Base-by-base conservation (phyloP, 2,888 invertebrate species). In the Thyatira batis region DNA sequence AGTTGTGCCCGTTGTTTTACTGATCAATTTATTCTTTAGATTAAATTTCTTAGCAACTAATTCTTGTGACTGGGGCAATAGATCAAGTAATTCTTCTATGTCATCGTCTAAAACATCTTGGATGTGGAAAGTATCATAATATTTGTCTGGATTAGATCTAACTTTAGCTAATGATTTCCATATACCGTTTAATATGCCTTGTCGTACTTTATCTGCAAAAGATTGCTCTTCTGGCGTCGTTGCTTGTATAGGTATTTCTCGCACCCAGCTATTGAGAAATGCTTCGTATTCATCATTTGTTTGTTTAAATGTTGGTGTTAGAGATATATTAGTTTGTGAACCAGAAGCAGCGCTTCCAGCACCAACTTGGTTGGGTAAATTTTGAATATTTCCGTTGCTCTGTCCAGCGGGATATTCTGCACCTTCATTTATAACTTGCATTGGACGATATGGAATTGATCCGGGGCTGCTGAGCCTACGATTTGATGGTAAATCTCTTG, bases 61-160 rank as follows among this genome's bases (percentile, higher is more conserved):
- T 48, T 83, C 82, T 21, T 61, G 45, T 5, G 78, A 71, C 58
- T 82, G 72, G 10, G 88, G 85, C 48, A 89, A 63, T 23, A 59
- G 58, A 50, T 69, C 60, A 3, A 90, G 54, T 44, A 91, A 61
- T 10, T 73, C 71, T 60, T 87, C 89, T 11, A 89, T 65, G 57
- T 87, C 87, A 39, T 85, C 76, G 45, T 84, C 85, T 21, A 91
- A 69, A 2, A 76, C 58, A 53, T 87, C 84, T 68, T 85, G 78
- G 49, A 76, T 85, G 51, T 78, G 73, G 60, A 82, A 81, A 3
- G 69, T 66, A 53, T 88, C 80, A 6, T 61, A 43, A 51, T 76
- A 67, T 28, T 68, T 67, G 1, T 61, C 66, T 1, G 81, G 82
- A 33, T 83, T 74, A 61, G 78, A 71, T 65, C 81, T 79, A 6